Percentiles rank a stretch among this genome's conserved stretches.
phyloP scores from a whole-genome alignment of 2,113 vertebrate genomes.

The Columba livia region DNA sequence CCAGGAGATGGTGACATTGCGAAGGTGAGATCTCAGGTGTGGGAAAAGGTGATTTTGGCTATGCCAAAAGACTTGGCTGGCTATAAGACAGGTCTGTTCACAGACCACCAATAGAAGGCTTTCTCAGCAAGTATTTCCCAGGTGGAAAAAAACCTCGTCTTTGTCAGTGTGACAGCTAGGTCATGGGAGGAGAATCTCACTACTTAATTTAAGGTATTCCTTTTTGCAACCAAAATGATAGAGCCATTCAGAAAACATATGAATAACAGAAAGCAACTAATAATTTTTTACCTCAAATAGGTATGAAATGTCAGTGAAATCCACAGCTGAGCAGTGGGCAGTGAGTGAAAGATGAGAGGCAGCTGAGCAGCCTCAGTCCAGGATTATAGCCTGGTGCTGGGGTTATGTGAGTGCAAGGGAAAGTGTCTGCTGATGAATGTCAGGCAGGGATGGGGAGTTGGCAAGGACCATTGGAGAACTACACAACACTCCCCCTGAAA shows the following conservation, averaged over 20 bases:
- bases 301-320: background rate
- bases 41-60: background rate
- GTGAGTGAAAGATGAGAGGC: background rate
- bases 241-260: rapidly evolving
- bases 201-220: background rate
- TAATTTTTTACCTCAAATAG: background rate
- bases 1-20: background rate
- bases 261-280: background rate
- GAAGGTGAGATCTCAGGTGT: background rate
- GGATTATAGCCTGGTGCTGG: background rate
- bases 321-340: background rate
- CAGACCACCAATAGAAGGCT: rapidly evolving
- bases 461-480: background rate
- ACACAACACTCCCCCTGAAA: background rate
- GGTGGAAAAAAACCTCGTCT: background rate
- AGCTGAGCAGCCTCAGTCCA: background rate
- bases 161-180: background rate
- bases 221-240: background rate
- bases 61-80: background rate
- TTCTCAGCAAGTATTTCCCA: background rate
- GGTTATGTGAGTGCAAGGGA: rapidly evolving
- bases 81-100: background rate
- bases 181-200: background rate
- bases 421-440: background rate
- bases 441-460: background rate